Percentiles rank a stretch among this genome's conserved stretches.
Conservation (phyloP, 2,797 vertebrate genomes). For the Pelobates cultripes region DNA sequence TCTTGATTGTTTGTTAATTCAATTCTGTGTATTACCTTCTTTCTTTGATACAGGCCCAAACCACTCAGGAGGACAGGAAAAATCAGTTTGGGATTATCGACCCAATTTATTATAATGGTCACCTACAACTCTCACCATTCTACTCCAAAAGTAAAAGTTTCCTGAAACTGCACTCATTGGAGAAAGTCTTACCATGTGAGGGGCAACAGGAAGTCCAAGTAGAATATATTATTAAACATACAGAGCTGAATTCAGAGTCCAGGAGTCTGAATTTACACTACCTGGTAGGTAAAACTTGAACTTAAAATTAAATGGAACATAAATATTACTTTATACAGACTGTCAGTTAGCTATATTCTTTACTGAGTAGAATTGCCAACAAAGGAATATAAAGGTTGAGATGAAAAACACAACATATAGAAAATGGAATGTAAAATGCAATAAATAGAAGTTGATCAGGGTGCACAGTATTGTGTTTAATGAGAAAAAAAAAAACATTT, state of each 20-base stretch:
- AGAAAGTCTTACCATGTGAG: background rate
- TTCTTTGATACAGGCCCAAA: background rate
- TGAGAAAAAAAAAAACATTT: too few species aligned
- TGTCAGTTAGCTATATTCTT: too few species aligned
- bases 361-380: too few species aligned
- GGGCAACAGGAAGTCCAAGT: constrained; percentile 41
- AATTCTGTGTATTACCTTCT: background rate
- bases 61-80: background rate
- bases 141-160: constrained; percentile 31
- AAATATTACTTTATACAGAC: too few species aligned
- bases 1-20: background rate
- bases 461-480: too few species aligned
- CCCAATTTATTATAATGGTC: background rate
- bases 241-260: background rate
- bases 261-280: constrained; percentile 30
- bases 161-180: background rate
- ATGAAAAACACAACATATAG: too few species aligned
- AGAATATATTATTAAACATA: constrained; percentile 34
- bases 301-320: too few species aligned
- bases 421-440: too few species aligned
- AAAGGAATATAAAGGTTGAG: too few species aligned
- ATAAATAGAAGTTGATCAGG: too few species aligned
- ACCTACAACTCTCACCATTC: background rate
- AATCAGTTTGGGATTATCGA: background rate
- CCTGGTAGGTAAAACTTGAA: constrained; percentile 41